These are phyloP conservation scores for Zosterops pallidus DNA, from an alignment of 2,113 vertebrate genomes.

Conservation along the genomic window DNA sequence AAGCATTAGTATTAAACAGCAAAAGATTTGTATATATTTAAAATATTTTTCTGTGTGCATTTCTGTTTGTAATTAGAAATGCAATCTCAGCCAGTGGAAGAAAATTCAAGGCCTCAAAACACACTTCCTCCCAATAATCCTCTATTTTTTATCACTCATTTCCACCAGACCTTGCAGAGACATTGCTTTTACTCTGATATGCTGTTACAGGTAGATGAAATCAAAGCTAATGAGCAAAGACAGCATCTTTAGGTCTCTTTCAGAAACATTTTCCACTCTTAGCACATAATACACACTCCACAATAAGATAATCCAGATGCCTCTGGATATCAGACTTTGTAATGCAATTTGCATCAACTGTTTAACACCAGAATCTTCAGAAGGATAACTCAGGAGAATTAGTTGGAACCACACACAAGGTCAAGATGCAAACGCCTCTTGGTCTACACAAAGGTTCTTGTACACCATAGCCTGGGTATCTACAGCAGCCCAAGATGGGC, in stretches of 20 bases:
- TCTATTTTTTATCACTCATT: neutral
- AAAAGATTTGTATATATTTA: neutral
- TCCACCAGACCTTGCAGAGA: neutral
- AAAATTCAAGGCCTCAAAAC: neutral
- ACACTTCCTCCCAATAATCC: neutral
- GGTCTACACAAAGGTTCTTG: neutral
- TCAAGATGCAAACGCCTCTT: neutral
- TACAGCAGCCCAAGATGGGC: neutral
- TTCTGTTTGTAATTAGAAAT: neutral
- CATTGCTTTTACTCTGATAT: neutral
- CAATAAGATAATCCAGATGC: neutral
- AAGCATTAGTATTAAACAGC: neutral
- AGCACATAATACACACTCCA: neutral
- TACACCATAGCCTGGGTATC: neutral
- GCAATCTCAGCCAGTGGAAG: neutral
- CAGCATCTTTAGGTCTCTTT: neutral
- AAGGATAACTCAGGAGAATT: neutral
- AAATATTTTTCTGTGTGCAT: neutral
- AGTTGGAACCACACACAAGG: neutral
- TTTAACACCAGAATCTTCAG: neutral
- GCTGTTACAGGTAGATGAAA: neutral
- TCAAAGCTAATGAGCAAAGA: neutral
- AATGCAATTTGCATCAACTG: neutral
- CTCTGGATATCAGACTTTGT: neutral
- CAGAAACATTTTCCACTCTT: neutral